Conservation (phyloP, 2,113 vertebrate genomes). For the Poicephalus gulielmi region DNA sequence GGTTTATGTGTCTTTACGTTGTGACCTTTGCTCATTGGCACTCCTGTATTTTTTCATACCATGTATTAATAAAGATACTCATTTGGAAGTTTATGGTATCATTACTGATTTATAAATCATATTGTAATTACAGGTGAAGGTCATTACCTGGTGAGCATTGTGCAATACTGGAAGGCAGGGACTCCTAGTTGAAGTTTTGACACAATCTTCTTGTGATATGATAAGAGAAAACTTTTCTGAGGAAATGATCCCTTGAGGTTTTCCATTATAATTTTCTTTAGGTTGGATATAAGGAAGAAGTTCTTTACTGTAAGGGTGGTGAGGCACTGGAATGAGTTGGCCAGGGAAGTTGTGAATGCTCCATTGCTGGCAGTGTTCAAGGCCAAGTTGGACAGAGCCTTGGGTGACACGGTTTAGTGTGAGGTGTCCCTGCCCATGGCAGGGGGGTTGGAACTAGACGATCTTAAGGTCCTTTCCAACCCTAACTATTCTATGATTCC, state of each 20-base stretch:
- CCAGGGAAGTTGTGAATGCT: too few species aligned
- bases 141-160: accelerated
- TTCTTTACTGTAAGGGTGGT: too few species aligned
- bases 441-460: too few species aligned
- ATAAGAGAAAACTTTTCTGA: neutral
- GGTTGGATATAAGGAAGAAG: too few species aligned
- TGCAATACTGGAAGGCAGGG: neutral
- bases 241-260: neutral
- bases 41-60: neutral
- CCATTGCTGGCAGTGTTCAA: too few species aligned
- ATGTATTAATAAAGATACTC: neutral
- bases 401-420: too few species aligned
- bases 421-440: too few species aligned
- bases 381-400: too few species aligned
- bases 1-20: neutral
- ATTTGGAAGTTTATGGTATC: neutral
- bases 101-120: neutral
- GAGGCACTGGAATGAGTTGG: too few species aligned
- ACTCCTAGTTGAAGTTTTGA: neutral
- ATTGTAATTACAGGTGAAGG: neutral
- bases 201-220: neutral
- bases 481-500: too few species aligned
- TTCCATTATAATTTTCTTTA: neutral
- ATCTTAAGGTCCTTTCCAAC: too few species aligned
- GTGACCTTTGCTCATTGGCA: neutral